Evolutionary conservation across 2,113 vertebrate genomes (phyloP).

Genomic region (Pygoscelis antarcticus): DNA sequence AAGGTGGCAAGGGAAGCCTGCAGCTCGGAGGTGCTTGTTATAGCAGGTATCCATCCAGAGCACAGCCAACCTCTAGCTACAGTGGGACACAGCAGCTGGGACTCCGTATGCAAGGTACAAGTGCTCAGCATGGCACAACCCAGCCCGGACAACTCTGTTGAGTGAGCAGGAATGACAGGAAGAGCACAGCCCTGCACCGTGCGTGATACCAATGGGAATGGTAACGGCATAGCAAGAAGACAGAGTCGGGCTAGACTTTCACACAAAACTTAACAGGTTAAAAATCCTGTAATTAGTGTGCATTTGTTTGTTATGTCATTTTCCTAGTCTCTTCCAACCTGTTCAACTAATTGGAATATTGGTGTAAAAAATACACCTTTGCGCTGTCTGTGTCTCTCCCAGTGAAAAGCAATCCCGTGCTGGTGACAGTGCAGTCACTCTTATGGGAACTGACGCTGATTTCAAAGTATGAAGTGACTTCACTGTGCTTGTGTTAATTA

Average conservation of each 20-base stretch:
- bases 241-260: background rate
- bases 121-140: background rate
- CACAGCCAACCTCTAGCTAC: background rate
- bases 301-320: background rate
- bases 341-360: background rate
- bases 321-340: background rate
- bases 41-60: background rate
- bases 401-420: background rate
- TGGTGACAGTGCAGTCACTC: background rate
- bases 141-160: background rate
- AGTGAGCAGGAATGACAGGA: background rate
- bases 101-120: background rate
- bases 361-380: background rate
- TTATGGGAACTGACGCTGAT: background rate
- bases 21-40: background rate
- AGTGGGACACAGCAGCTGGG: background rate
- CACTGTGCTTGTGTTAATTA: slow-evolving; percentile 35
- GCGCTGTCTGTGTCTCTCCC: background rate
- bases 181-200: background rate
- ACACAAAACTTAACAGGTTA: background rate
- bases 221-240: background rate
- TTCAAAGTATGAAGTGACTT: slow-evolving; percentile 28
- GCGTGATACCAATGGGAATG: background rate
- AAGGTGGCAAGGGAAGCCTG: background rate
- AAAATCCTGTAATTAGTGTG: background rate